A percentile compares a stretch with the other conserved stretches of the same genome.
phyloP scores from a whole-genome alignment of 2,888 invertebrate species.

The Orchestes rusci region DNA sequence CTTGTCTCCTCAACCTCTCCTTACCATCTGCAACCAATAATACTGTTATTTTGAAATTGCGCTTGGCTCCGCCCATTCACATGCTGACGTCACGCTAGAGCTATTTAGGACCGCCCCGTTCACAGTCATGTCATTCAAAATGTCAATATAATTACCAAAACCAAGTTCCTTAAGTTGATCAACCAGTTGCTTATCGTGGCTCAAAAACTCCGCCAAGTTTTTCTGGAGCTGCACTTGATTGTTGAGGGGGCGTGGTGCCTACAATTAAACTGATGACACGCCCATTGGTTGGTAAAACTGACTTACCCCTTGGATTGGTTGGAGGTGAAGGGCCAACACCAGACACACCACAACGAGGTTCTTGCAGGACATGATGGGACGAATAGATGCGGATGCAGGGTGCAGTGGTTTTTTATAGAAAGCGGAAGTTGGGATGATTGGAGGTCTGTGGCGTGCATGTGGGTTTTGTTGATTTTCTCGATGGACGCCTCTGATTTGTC shows the following conservation, averaged over 20 bases:
- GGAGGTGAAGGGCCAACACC: neutral
- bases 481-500: too few species aligned
- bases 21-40: constrained; percentile 11
- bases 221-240: constrained; percentile 33
- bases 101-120: too few species aligned
- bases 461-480: too few species aligned
- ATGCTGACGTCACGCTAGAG: too few species aligned
- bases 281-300: neutral
- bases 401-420: too few species aligned
- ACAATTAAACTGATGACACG: constrained; percentile 8
- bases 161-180: constrained; percentile 24
- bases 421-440: too few species aligned
- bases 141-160: constrained; percentile 14
- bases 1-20: constrained; percentile 24
- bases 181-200: constrained; percentile 37
- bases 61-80: too few species aligned
- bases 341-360: too few species aligned
- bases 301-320: neutral
- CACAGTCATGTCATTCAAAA: too few species aligned
- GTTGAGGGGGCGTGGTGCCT: constrained; percentile 29
- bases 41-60: too few species aligned
- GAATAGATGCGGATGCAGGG: too few species aligned
- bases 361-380: too few species aligned
- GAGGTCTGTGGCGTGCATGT: neutral
- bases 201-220: constrained; percentile 38